phyloP scores from a whole-genome alignment of 2,113 vertebrate species.

The Ramphastos sulfuratus region DNA sequence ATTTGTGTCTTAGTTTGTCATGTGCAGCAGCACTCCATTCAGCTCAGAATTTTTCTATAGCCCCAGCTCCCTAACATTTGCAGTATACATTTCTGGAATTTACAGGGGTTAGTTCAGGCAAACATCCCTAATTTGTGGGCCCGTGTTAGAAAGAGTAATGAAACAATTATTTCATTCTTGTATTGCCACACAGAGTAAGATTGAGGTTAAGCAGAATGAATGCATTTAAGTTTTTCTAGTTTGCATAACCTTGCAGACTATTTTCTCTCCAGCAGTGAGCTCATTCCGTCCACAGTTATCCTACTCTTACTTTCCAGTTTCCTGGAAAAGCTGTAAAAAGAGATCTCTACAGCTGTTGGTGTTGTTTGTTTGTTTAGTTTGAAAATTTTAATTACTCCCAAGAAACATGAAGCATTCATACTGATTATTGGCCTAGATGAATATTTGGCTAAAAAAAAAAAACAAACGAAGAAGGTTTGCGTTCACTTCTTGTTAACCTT shows the following conservation, averaged over 20 bases:
- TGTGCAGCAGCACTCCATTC: neutral
- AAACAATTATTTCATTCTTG: neutral
- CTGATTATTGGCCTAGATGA: neutral
- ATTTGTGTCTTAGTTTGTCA: neutral
- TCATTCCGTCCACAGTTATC: neutral
- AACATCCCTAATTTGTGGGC: neutral
- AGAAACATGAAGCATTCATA: neutral
- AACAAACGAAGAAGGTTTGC: accelerated
- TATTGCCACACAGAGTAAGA: neutral
- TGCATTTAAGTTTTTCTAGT: neutral
- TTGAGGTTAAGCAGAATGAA: neutral
- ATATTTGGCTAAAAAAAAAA: neutral
- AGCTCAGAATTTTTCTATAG: neutral
- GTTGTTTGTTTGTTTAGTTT: neutral
- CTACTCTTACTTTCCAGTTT: neutral
- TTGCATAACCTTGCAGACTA: neutral
- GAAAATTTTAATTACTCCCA: neutral
- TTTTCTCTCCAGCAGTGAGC: neutral
- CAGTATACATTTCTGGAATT: neutral
- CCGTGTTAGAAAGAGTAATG: neutral
- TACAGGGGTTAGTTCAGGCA: neutral
- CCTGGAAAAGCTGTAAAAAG: neutral
- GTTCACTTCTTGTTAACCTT: neutral
- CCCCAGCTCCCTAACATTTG: neutral
- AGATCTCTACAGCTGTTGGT: neutral